phyloP scores from a whole-genome alignment of 2,113 vertebrate genomes.

The Erythrocercus mccallii region DNA sequence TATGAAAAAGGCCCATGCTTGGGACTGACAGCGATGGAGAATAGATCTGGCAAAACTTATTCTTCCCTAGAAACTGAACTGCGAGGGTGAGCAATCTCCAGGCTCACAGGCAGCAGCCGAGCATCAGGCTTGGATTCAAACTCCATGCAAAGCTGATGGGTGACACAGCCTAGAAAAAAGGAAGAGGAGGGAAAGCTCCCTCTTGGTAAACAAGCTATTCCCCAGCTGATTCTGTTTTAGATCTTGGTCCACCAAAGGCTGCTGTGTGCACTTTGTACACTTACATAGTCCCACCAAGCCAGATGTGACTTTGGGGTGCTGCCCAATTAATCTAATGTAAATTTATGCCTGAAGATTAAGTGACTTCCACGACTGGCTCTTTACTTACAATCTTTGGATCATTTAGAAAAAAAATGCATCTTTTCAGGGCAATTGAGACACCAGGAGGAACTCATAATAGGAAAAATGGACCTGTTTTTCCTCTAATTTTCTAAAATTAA shows the following conservation, averaged over 20 bases:
- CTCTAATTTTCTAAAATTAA: background rate
- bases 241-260: background rate
- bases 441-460: background rate
- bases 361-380: background rate
- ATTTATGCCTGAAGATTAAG: background rate
- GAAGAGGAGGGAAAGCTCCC: background rate
- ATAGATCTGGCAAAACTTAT: background rate
- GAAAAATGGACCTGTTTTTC: background rate
- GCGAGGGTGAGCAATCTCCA: background rate
- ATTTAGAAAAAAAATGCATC: background rate
- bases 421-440: background rate
- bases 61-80: background rate
- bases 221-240: background rate
- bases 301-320: background rate
- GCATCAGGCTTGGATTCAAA: fast-evolving
- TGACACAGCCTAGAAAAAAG: background rate
- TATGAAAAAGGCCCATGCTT: background rate
- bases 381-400: background rate
- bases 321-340: background rate
- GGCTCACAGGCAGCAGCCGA: background rate
- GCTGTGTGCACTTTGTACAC: background rate
- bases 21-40: background rate
- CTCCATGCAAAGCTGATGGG: background rate
- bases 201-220: background rate
- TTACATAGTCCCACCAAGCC: background rate